Percentiles rank a stretch among this genome's conserved stretches.
Conservation (phyloP, 64 coral and sea anemone species). For the Stylophora pistillata region DNA sequence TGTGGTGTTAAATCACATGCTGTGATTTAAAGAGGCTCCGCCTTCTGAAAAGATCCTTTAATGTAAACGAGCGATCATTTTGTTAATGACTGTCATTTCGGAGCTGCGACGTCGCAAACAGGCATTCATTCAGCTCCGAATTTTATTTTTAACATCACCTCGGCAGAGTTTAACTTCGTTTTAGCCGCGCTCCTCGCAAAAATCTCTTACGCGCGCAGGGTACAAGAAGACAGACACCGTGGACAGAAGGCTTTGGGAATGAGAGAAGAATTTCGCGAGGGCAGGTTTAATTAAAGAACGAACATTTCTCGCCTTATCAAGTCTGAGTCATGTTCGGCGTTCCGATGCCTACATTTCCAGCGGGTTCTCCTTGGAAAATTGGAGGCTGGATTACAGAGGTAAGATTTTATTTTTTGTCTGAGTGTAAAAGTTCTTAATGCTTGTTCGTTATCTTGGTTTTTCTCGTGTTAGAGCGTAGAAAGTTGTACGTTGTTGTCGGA, state of each 20-base stretch:
- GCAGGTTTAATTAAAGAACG: neutral
- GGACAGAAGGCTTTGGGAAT: neutral
- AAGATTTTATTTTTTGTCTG: neutral
- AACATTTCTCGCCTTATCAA: conserved; percentile 2
- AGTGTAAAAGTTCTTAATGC: neutral
- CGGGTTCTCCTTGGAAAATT: conserved; percentile 1
- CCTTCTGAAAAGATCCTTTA: conserved; percentile 7
- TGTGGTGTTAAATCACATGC: neutral
- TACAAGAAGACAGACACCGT: neutral
- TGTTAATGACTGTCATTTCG: conserved; percentile 22
- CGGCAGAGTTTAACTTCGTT: neutral
- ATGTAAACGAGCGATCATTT: neutral
- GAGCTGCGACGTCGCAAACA: neutral
- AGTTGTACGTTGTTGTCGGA: neutral
- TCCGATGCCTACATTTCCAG: neutral
- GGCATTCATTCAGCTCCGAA: conserved; percentile 17
- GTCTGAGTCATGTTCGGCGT: conserved; percentile 15
- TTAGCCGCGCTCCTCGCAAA: neutral
- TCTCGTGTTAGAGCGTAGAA: no score
- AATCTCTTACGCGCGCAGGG: neutral
- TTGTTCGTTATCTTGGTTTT: neutral
- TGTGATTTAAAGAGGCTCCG: conserved; percentile 32
- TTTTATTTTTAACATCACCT: neutral
- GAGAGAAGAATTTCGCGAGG: neutral
- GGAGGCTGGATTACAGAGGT: neutral